Evolutionary conservation across 2,113 vertebrate species (phyloP), one percentile per base, ranked within the genome.

Genomic region (Protomyctophum bolini): DNA sequence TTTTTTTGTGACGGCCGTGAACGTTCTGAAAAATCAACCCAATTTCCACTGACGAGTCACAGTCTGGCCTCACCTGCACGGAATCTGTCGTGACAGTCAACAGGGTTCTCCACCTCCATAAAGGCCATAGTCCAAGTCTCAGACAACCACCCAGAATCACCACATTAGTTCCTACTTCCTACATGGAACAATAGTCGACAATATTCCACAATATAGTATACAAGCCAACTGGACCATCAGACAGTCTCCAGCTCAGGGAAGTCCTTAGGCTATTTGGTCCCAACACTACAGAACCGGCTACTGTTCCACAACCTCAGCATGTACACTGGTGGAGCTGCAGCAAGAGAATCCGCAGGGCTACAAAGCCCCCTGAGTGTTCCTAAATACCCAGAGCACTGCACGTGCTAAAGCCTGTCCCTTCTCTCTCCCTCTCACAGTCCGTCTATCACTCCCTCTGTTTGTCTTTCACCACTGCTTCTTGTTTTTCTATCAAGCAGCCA

Each of bases 51-150:
- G 33, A 41, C 3, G 33, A 41, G 33, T 41, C 33, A 41, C 33
- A 41, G 33, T 41, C 33, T 55, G 62, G 0, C 56, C 80, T 85
- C 79, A 93, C 85, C 88, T 91, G 76, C 72, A 72, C 71, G 84
- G 68, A 87, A 84, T 45, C 41, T 58, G 55, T 51, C 66, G 67
- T 67, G 60, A 75, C 83, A 82, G 59, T 68, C 77, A 12, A 48
- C 41, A 21, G 64, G 59, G 21, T 49, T 65, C 72, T 90, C 84
- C 33, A 84, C 63, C 69, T 84, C 85, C 63, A 83, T 63, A 15
- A 73, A 87, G 62, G 86, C 68, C 81, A 91, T 90, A 12, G 57
- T 65, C 45, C 65, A 58, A 9, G 15, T 10, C 14, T 57, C 48
- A 51, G 49, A 9, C 8, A 50, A 50, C 8, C 49, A 50, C 49